phyloP scores from a whole-genome alignment of 2,888 invertebrate genomes.

The Pollenia amentaria region DNA sequence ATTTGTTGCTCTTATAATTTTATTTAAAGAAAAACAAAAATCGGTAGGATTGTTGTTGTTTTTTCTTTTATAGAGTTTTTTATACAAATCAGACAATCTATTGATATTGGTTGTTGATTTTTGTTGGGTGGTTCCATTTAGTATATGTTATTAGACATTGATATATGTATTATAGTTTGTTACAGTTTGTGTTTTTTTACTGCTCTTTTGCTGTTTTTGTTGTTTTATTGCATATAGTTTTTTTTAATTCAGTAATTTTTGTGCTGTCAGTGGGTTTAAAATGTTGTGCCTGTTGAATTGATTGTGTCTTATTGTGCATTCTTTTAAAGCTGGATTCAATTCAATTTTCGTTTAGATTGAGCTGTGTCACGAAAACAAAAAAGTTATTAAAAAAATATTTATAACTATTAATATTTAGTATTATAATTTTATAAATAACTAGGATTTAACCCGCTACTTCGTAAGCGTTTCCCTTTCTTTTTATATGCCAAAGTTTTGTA shows the following conservation, averaged over 20 bases:
- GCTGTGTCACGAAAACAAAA: conserved; percentile 48
- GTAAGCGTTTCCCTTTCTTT: no score
- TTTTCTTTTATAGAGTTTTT: conserved; percentile 31
- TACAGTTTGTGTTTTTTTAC: conserved; percentile 21
- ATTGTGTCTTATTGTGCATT: conserved; percentile 59
- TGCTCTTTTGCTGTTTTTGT: conserved; percentile 26
- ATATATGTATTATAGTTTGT: conserved; percentile 6
- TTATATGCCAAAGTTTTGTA: no score
- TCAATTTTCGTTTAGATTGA: conserved; percentile 24
- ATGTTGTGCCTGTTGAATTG: conserved; percentile 58
- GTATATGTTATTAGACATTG: conserved; percentile 27
- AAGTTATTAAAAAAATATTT: conserved; percentile 16
- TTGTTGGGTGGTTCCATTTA: conserved; percentile 41
- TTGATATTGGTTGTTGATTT: conserved; percentile 37
- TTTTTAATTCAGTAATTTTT: conserved; percentile 37
- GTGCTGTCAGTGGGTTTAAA: conserved; percentile 48
- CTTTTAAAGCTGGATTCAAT: conserved; percentile 29
- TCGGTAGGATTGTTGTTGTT: conserved; percentile 64
- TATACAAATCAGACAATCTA: conserved; percentile 21
- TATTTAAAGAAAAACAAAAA: conserved; percentile 4
- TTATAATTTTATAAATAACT: neutral
- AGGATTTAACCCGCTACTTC: no score
- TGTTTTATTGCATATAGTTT: conserved; percentile 15
- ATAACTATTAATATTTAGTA: neutral
- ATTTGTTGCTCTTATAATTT: conserved; percentile 34